Evolutionary conservation across 1,140 invertebrate genomes (phyloP).

Genomic region (Zeugodacus cucurbitae): DNA sequence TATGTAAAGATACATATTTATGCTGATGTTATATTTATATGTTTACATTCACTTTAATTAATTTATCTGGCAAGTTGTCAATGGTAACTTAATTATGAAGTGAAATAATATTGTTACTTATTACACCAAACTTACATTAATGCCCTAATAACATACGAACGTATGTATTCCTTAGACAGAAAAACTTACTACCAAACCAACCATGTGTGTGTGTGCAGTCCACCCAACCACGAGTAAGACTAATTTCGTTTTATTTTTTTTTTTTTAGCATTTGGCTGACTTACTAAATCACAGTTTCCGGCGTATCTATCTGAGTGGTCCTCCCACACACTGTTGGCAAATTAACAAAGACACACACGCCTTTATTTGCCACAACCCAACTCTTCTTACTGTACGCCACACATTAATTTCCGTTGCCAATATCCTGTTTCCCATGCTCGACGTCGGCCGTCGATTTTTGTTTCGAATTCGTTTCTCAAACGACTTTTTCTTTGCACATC

Average conservation of each 20-base stretch:
- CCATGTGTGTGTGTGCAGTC: neutral
- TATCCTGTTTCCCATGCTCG: conserved; percentile 8
- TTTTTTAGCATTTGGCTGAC: neutral
- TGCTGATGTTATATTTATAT: too few relatives aligned
- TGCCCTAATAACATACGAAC: neutral
- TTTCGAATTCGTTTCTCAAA: neutral
- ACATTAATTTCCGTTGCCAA: conserved; percentile 7
- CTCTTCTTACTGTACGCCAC: neutral
- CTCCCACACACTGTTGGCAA: neutral
- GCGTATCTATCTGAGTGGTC: neutral
- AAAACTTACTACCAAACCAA: neutral
- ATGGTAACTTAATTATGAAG: neutral
- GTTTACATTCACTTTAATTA: neutral
- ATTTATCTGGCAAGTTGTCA: conserved; percentile 1
- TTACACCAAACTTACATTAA: neutral
- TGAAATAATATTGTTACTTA: neutral
- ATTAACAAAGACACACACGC: neutral
- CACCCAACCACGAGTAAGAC: neutral
- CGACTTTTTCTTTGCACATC: neutral
- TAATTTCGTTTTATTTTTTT: neutral
- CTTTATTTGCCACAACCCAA: neutral
- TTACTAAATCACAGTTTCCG: conserved; percentile 6
- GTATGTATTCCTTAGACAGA: neutral
- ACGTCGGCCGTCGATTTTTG: neutral
- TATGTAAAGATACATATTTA: too few relatives aligned